Evolutionary conservation across 2,113 vertebrate species (phyloP).

Genomic region (Polyodon spathula): DNA sequence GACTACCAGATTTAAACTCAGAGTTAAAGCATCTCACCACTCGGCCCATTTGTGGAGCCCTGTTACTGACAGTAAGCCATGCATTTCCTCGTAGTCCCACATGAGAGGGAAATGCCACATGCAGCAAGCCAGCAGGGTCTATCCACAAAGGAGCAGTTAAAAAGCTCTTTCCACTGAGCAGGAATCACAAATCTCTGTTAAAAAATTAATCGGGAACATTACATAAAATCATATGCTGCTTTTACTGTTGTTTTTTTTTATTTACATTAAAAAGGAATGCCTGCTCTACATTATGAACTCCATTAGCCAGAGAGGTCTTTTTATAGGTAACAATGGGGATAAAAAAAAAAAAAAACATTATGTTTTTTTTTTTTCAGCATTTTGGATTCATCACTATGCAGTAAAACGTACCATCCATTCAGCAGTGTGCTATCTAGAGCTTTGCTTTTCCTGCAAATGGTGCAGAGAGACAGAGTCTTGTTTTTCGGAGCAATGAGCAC

Average conservation of each 20-base stretch:
- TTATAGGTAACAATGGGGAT: conserved; percentile 16
- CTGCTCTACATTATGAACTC: conserved; percentile 39
- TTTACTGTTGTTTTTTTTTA: conserved; percentile 48
- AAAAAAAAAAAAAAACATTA: neutral
- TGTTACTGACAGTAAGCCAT: neutral
- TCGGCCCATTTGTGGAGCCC: neutral
- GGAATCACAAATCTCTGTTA: conserved; percentile 46
- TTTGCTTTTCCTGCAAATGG: neutral
- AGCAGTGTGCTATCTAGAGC: neutral
- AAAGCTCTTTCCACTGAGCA: conserved; percentile 33
- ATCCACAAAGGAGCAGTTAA: conserved; percentile 33
- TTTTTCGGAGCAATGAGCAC: neutral
- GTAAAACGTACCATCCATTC: neutral
- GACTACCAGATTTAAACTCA: conserved; percentile 2
- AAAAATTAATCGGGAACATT: conserved; percentile 47
- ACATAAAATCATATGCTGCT: conserved; percentile 53
- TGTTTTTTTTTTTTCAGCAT: neutral
- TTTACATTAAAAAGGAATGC: conserved; percentile 49
- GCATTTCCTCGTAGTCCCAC: neutral
- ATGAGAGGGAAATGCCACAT: conserved; percentile 14
- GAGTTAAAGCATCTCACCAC: neutral
- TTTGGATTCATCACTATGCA: neutral
- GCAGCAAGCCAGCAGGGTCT: conserved; percentile 19
- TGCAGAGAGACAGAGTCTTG: neutral
- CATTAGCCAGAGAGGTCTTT: conserved; percentile 28